Percentiles rank a stretch among this genome's conserved stretches.
Conservation (phyloP, 2,797 vertebrate species). For the Pelochelys cantorii region DNA sequence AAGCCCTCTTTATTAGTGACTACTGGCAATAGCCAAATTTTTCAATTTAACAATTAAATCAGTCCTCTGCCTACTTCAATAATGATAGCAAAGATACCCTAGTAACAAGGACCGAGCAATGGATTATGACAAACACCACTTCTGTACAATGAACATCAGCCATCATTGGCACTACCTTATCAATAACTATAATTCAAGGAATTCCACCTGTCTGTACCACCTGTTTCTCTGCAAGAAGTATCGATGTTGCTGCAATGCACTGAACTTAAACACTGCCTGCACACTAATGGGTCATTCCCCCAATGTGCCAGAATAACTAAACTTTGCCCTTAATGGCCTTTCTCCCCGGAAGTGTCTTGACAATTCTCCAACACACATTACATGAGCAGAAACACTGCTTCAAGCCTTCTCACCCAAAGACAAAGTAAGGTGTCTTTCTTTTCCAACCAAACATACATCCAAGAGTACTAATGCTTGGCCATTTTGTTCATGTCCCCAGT, state of each 20-base stretch:
- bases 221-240: neutral
- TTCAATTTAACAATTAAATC: slow-evolving; percentile 14
- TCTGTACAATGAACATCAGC: neutral
- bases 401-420: neutral
- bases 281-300: neutral
- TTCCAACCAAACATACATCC: rapidly evolving
- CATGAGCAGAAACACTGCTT: neutral
- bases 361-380: neutral
- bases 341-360: neutral
- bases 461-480: neutral
- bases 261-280: neutral
- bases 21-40: slow-evolving; percentile 2
- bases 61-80: neutral
- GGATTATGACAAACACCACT: neutral
- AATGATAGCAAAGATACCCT: neutral
- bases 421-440: neutral
- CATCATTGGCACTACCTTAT: neutral
- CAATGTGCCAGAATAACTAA: neutral
- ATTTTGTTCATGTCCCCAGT: neutral
- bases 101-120: neutral
- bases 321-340: neutral
- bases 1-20: slow-evolving; percentile 14
- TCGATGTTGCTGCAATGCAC: neutral
- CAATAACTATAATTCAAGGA: neutral
- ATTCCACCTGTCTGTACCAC: neutral